Base-by-base conservation (phyloP, 64 coral and sea anemone species). In the Pachyseris speciosa region DNA sequence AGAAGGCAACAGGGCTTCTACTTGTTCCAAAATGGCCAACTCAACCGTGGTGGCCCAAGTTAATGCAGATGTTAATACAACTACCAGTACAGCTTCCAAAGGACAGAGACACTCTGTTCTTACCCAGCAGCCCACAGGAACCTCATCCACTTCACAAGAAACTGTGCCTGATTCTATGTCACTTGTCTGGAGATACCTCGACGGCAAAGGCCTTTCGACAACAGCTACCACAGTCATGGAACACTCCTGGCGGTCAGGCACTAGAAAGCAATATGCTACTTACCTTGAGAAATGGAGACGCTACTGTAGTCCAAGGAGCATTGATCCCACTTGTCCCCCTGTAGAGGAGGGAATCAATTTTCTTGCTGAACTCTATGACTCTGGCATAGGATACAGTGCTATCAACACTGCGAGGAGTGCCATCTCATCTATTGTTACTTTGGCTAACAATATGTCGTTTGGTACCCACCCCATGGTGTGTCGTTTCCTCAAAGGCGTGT, bases 401-500 rank as follows among this genome's bases (percentile, higher is more conserved):
- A 63, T 83, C 52, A 83, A 83, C 42, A 83, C 79, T 55, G 79
- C 79, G 6, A 39, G 79, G 53, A 64, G 53, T 85, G 83, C 83
- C 11, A 2, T 85, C 29, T 68, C 31, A 55, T 55, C 51, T 13
- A 55, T 55, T 55, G 51, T 55, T 55, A 19, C 51, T 2, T 55
- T 55, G 51, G 2, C 17, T 55, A 55, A 55, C 51, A 55, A 55
- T 55, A 8, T 42, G 33, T 47, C 30, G 31, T 87, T n/a, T 68
- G 30, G 32, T 34, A 29, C 64, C 64, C 64, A 68, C 29, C 64
- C 64, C 20, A 68, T 32, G 64, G 87, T 83, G 28, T 65, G 73
- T 36, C 89, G 41, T 57, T 91, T 91, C 67, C 45, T 91, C 12
- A 91, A 74, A 87, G 87, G 74, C 16, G 69, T 90, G 41, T 90